Evolutionary conservation across 2,888 invertebrate species (phyloP).

Genomic region (Oscheius sp.): DNA sequence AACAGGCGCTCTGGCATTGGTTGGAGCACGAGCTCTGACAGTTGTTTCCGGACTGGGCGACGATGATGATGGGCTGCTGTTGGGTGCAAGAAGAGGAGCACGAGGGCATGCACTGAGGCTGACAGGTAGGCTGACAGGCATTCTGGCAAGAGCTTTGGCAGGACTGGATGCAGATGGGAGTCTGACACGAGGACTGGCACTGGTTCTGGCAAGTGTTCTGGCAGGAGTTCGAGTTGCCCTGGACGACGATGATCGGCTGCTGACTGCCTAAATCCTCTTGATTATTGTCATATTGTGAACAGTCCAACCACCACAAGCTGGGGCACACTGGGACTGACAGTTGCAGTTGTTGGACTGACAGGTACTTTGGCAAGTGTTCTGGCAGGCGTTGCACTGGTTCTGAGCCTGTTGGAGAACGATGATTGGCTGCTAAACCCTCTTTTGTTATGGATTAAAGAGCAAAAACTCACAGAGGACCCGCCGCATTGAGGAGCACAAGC

Average conservation of each 20-base stretch:
- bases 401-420: constrained; percentile 18
- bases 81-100: constrained; percentile 57
- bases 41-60: constrained; percentile 53
- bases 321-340: constrained; percentile 56
- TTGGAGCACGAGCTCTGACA: constrained; percentile 59
- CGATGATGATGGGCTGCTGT: constrained; percentile 52
- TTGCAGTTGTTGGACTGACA: constrained; percentile 50
- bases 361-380: constrained; percentile 49
- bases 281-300: too few relatives aligned
- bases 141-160: constrained; percentile 55
- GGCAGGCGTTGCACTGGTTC: constrained; percentile 29
- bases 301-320: constrained; percentile 41
- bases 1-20: constrained; percentile 56
- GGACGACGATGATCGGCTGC: constrained; percentile 37
- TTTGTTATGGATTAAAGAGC: not conserved
- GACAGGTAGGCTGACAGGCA: constrained; percentile 35
- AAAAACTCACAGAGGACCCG: constrained; percentile 26
- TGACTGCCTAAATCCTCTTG: constrained; percentile 38
- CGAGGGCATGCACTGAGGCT: constrained; percentile 52
- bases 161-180: constrained; percentile 54
- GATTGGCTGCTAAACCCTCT: constrained; percentile 15
- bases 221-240: constrained; percentile 45
- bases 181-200: constrained; percentile 43
- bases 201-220: constrained; percentile 56
- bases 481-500: constrained; percentile 50